Evolutionary conservation across 1,140 invertebrate genomes (phyloP).

Genomic region (Dendrolimus punctatus): DNA sequence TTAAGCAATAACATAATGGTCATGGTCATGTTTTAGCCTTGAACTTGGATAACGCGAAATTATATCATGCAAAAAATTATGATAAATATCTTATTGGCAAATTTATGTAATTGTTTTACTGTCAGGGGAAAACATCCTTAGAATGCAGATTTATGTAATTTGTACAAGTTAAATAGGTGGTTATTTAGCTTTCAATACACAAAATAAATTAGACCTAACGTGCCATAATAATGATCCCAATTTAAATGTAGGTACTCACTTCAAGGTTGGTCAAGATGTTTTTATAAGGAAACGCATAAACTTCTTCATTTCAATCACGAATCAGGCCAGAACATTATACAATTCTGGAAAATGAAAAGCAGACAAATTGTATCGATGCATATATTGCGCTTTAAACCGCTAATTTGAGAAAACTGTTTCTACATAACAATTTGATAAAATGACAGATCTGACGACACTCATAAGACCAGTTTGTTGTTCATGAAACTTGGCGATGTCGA

Average conservation of each 20-base stretch:
- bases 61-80: conserved; percentile 5
- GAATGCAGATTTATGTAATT: no score
- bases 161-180: no score
- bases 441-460: conserved; percentile 68
- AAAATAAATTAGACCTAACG: conserved; percentile 16
- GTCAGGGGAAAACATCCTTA: no score
- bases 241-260: conserved; percentile 43
- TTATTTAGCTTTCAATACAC: not conserved
- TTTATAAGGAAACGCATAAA: conserved; percentile 43
- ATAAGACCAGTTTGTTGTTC: conserved; percentile 57
- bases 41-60: conserved; percentile 12
- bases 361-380: conserved; percentile 4
- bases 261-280: conserved; percentile 69
- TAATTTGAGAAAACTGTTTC: conserved; percentile 25
- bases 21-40: conserved; percentile 7
- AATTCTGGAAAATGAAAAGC: conserved; percentile 36
- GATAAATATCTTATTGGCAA: not conserved
- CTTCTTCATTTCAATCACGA: conserved; percentile 53
- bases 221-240: conserved; percentile 15
- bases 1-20: conserved; percentile 1
- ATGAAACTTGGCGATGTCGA: conserved; percentile 26
- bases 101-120: no score
- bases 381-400: conserved; percentile 2
- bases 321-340: conserved; percentile 24
- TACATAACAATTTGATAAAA: conserved; percentile 45